Evolutionary conservation across 2,113 vertebrate genomes (phyloP).

Genomic region (Trinectes maculatus): DNA sequence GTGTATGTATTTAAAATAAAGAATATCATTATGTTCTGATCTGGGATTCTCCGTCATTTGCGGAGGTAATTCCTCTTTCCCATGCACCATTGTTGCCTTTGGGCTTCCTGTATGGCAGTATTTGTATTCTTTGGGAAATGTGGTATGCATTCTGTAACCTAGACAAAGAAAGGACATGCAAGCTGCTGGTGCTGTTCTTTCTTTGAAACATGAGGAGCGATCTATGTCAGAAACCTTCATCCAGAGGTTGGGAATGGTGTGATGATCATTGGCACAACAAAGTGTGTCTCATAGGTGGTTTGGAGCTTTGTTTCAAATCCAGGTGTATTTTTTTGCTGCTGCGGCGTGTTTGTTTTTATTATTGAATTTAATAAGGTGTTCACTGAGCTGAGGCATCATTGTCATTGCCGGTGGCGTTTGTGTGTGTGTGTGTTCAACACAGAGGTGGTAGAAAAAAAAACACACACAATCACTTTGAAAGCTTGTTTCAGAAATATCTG

Average conservation of each 20-base stretch:
- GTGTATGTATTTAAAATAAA: slow-evolving; percentile 71
- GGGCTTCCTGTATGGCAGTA: slow-evolving; percentile 63
- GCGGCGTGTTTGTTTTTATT: slow-evolving; percentile 10
- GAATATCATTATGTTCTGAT: slow-evolving; percentile 71
- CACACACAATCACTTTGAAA: slow-evolving; percentile 15
- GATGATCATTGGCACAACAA: slow-evolving; percentile 1
- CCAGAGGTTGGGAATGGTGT: slow-evolving; percentile 14
- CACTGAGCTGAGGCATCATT: slow-evolving; percentile 15
- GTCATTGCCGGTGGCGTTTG: slow-evolving; percentile 8
- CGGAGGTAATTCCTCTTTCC: slow-evolving; percentile 56
- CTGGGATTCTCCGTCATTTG: slow-evolving; percentile 67
- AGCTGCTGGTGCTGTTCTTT: slow-evolving; percentile 18
- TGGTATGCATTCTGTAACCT: slow-evolving; percentile 26
- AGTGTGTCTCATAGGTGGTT: neutral
- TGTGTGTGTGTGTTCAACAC: neutral
- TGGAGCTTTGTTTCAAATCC: slow-evolving; percentile 19
- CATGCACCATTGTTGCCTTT: slow-evolving; percentile 58
- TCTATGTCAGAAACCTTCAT: slow-evolving; percentile 39
- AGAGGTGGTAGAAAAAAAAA: slow-evolving; percentile 6
- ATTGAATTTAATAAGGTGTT: slow-evolving; percentile 33
- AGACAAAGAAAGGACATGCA: slow-evolving; percentile 16
- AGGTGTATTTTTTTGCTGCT: neutral
- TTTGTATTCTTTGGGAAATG: slow-evolving; percentile 63
- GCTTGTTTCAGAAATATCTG: slow-evolving; percentile 12
- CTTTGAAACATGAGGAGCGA: slow-evolving; percentile 27